Evolutionary conservation across 2,113 vertebrate genomes (phyloP).

Genomic region (Phyllostomus discolor): DNA sequence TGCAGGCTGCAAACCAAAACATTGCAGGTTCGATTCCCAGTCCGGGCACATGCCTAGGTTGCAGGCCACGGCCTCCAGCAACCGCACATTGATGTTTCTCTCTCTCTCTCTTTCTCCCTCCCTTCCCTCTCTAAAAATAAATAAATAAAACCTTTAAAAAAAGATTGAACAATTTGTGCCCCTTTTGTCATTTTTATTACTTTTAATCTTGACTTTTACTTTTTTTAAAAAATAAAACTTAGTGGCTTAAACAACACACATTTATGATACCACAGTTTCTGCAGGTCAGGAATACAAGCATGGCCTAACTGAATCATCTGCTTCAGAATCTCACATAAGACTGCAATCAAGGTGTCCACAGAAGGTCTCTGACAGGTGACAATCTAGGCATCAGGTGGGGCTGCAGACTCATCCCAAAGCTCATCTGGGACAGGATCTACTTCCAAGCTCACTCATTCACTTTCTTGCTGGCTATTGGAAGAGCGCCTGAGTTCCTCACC

Average conservation of each 20-base stretch:
- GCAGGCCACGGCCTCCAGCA: too few relatives aligned
- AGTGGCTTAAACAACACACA: not conserved
- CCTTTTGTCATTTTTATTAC: not conserved
- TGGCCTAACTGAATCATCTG: not conserved
- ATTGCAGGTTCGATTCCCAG: too few relatives aligned
- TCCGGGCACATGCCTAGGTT: too few relatives aligned
- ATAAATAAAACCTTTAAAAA: too few relatives aligned
- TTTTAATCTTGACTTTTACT: conserved; percentile 4
- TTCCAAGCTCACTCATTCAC: not conserved
- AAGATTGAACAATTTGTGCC: not conserved
- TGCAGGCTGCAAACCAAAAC: too few relatives aligned
- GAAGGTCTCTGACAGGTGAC: not conserved
- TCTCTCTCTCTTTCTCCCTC: too few relatives aligned
- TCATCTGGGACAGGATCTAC: not conserved
- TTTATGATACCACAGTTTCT: not conserved
- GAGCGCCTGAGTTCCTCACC: not conserved
- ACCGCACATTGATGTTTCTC: too few relatives aligned
- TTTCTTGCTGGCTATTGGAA: not conserved
- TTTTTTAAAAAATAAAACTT: not conserved
- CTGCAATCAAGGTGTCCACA: not conserved
- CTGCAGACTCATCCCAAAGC: not conserved
- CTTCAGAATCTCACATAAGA: not conserved
- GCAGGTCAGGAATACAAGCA: too few relatives aligned
- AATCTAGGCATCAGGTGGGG: not conserved
- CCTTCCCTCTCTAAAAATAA: too few relatives aligned